phyloP scores from a whole-genome alignment of 2,113 vertebrate species.

The Poecile atricapillus region DNA sequence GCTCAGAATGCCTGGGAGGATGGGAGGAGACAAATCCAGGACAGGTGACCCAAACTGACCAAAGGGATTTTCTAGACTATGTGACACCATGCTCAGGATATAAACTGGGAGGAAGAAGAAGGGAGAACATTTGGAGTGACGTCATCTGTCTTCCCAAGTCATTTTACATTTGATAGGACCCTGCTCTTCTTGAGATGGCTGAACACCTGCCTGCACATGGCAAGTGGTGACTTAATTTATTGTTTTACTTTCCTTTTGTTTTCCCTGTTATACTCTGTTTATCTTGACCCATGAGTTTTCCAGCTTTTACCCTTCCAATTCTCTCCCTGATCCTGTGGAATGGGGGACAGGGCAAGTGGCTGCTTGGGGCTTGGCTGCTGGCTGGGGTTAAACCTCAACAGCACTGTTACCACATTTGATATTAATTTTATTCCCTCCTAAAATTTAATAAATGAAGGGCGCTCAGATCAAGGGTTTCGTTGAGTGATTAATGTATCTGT shows the following conservation, averaged over 20 bases:
- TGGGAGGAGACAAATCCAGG: not conserved
- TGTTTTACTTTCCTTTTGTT: not conserved
- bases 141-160: not conserved
- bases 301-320: not conserved
- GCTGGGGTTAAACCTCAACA: not conserved
- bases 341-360: not conserved
- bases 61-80: not conserved
- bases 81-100: not conserved
- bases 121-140: too few relatives aligned
- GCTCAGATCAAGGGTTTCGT: not conserved
- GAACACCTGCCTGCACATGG: not conserved
- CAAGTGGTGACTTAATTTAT: not conserved
- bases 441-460: not conserved
- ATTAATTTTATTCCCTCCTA: not conserved
- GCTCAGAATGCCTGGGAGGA: not conserved
- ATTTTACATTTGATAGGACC: not conserved
- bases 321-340: not conserved
- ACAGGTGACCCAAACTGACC: not conserved
- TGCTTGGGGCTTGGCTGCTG: not conserved
- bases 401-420: not conserved
- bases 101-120: not conserved
- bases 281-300: not conserved
- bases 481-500: not conserved
- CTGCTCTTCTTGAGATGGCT: not conserved
- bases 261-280: not conserved